These are phyloP conservation scores for Rhegmatorhina hoffmannsi DNA, from an alignment of 2,113 vertebrate genomes.

Conservation along the genomic window DNA sequence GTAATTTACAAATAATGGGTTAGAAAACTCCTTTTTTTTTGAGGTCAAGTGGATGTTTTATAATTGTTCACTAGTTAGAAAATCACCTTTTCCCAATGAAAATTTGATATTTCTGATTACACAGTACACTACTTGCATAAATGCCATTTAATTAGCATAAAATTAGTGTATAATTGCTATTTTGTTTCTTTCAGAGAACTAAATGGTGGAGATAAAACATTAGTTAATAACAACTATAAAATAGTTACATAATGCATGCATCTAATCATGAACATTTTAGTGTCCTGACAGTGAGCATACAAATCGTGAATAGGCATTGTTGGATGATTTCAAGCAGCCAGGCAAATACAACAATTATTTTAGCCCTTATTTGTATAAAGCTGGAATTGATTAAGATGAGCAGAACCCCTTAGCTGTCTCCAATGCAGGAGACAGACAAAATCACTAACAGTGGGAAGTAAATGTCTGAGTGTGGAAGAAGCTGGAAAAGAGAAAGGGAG, in stretches of 20 bases:
- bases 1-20: not conserved
- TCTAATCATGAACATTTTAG: not conserved
- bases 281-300: not conserved
- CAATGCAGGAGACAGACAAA: not conserved
- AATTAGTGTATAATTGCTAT: conserved; percentile 7
- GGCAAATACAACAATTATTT: not conserved
- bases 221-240: conserved; percentile 19
- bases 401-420: not conserved
- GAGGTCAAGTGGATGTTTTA: not conserved
- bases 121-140: not conserved
- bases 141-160: conserved; percentile 7
- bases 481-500: not conserved
- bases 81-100: not conserved
- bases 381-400: not conserved
- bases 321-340: not conserved
- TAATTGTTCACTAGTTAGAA: not conserved
- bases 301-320: not conserved
- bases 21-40: not conserved
- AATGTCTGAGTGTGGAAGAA: not conserved
- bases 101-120: not conserved
- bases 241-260: not conserved
- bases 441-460: not conserved
- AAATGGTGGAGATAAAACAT: conserved; percentile 16
- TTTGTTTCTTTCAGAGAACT: conserved; percentile 27
- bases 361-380: not conserved